Evolutionary conservation across 1,140 invertebrate genomes (phyloP), one percentile per base, ranked within the genome.

Genomic region (Nasonia giraulti): DNA sequence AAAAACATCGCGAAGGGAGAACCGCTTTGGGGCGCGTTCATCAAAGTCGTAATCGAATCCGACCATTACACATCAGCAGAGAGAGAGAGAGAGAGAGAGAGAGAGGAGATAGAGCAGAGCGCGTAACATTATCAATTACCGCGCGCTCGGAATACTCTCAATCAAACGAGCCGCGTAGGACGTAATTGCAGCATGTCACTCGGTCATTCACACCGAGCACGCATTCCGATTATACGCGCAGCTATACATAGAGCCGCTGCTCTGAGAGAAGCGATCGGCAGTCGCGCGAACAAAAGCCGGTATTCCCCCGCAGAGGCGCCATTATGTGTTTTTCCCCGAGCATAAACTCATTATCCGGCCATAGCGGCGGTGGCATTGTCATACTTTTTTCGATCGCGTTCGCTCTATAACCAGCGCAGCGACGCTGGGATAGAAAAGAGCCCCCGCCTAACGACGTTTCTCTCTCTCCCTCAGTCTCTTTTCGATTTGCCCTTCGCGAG

Each of bases 71-170:
- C 20, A 62, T 62, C 14, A 20, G 17, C 6, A 62, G 17, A 62
- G 40, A 44, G 40, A 40, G 27, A 27, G 27, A 27, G 27, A 27
- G 27, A 27, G 27, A 27, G 1, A 27, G 1, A 40, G 14, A 62
- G 55, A 40, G 4, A 40, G 37, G 37, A 27, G 1, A 27, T 2
- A 40, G 14, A 62, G 55, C 14, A 2, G 55, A 14, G 20, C 17
- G 5, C n/a, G 55, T 62, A 76, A 62, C 76, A 78, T 78, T 78
- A 78, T 78, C 76, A 78, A 78, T 78, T 78, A 78, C 37, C 76
- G 27, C 17, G 6, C 8, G 33, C 17, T 6, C 8, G 33, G 37
- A 76, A 76, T 33, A 3, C 74, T 76, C 37, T 76, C 74, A 44
- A 76, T 76, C 74, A 76, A 76, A 76, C 74, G 74, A 76, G 40